phyloP scores from a whole-genome alignment of 2,113 vertebrate genomes.

The Poeciliopsis occidentalis region DNA sequence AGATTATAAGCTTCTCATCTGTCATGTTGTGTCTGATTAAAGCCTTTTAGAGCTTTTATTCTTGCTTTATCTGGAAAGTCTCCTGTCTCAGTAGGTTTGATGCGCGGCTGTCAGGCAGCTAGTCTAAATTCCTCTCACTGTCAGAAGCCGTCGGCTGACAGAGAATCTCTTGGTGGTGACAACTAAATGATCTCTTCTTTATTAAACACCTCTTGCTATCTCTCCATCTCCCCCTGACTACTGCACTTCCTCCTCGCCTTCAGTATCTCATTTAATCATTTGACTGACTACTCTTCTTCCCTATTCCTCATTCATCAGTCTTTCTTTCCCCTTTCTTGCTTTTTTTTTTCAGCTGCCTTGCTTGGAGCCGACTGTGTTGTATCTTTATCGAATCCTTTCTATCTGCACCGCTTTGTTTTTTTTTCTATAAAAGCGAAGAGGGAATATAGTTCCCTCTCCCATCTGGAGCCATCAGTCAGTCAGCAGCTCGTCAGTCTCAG shows the following conservation, averaged over 20 bases:
- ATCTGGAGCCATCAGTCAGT: conserved; percentile 47
- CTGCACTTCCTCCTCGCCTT: conserved; percentile 55
- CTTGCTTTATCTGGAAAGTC: conserved; percentile 52
- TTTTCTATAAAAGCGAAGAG: conserved; percentile 22
- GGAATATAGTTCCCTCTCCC: conserved; percentile 30
- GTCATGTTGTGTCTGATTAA: conserved; percentile 57
- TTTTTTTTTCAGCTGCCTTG: conserved; percentile 22
- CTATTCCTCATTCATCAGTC: conserved; percentile 55
- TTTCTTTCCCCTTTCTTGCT: not conserved
- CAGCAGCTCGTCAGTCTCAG: conserved; percentile 53
- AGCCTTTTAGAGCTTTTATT: conserved; percentile 58
- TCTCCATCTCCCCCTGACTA: conserved; percentile 58
- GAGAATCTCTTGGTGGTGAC: conserved; percentile 76
- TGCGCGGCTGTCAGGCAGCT: conserved; percentile 61
- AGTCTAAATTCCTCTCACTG: conserved; percentile 51
- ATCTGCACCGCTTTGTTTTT: conserved; percentile 5
- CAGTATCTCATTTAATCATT: conserved; percentile 66
- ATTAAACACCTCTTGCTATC: conserved; percentile 82
- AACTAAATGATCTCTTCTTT: conserved; percentile 83
- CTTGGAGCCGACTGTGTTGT: conserved; percentile 35
- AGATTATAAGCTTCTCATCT: conserved; percentile 58
- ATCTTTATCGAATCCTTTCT: conserved; percentile 29
- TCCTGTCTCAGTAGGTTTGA: conserved; percentile 63
- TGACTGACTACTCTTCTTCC: conserved; percentile 63
- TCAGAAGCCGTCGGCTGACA: conserved; percentile 64